Percentiles rank a stretch among this genome's conserved stretches.
phyloP scores from a whole-genome alignment of 1,140 invertebrate species.

The Drosophila sechellia region DNA sequence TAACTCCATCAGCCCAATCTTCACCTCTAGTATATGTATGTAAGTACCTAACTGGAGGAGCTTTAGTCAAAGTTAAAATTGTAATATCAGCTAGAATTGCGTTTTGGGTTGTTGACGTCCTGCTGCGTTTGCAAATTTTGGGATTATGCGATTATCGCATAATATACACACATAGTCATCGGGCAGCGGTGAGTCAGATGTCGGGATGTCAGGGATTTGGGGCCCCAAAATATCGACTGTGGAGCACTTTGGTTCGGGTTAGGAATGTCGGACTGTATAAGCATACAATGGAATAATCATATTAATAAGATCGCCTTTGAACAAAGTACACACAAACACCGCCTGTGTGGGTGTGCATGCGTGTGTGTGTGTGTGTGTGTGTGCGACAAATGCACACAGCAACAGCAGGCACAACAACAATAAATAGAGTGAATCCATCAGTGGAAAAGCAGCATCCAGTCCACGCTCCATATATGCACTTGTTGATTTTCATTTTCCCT shows the following conservation, averaged over 20 bases:
- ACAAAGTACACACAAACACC: constrained; percentile 60
- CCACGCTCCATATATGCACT: constrained; percentile 32
- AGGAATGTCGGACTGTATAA: constrained; percentile 52
- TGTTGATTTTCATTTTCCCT: constrained; percentile 49
- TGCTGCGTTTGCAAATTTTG: neutral
- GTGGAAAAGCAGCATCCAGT: constrained; percentile 32
- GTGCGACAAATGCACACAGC: constrained; percentile 67
- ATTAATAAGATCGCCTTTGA: constrained; percentile 72
- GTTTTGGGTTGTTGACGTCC: neutral
- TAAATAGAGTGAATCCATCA: constrained; percentile 77
- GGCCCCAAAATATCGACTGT: neutral
- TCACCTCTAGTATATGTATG: too few relatives aligned
- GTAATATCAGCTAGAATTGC: neutral
- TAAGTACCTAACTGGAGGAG: too few relatives aligned
- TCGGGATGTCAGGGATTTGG: neutral
- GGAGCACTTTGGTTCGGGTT: constrained; percentile 28
- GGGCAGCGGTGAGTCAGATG: neutral
- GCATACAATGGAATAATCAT: constrained; percentile 68
- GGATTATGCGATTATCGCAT: neutral
- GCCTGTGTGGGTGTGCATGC: constrained; percentile 18
- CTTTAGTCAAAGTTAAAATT: too few relatives aligned
- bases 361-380: constrained; percentile 14
- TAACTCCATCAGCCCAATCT: too few relatives aligned
- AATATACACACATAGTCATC: neutral
- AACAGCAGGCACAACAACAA: constrained; percentile 45